phyloP scores from a whole-genome alignment of 2,888 invertebrate genomes.

The Neria commutata region DNA sequence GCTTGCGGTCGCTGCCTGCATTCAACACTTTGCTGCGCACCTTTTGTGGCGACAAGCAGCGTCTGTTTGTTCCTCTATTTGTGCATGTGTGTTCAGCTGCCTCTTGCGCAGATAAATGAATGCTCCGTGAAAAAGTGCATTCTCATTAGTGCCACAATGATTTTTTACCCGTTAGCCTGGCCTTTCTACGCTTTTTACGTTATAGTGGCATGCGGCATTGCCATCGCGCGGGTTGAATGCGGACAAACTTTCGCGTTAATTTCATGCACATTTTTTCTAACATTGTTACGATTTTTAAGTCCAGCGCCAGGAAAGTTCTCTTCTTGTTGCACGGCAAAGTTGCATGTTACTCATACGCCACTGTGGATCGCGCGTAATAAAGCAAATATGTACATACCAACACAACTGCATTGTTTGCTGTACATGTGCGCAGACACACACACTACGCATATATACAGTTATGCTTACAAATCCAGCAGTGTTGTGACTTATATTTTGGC shows the following conservation, averaged over 20 bases:
- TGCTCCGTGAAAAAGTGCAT: slow-evolving; percentile 17
- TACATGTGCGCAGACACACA: too few relatives aligned
- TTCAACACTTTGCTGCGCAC: neutral
- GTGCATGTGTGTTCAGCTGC: slow-evolving; percentile 1
- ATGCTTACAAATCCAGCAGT: too few relatives aligned
- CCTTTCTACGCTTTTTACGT: too few relatives aligned
- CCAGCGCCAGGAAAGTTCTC: neutral
- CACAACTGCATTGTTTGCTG: too few relatives aligned
- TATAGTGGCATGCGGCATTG: slow-evolving; percentile 2
- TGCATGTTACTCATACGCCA: neutral
- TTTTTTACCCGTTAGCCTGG: slow-evolving; percentile 5
- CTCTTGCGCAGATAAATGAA: slow-evolving; percentile 17
- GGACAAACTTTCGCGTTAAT: slow-evolving; percentile 14
- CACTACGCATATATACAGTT: too few relatives aligned
- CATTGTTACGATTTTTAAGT: slow-evolving; percentile 4
- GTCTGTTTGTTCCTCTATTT: too few relatives aligned
- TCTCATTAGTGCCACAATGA: slow-evolving; percentile 25
- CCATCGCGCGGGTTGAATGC: neutral
- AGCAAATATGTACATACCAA: too few relatives aligned
- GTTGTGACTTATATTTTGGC: too few relatives aligned
- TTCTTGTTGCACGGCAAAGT: neutral
- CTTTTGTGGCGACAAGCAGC: too few relatives aligned
- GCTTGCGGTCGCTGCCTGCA: slow-evolving; percentile 4
- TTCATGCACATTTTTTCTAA: slow-evolving; percentile 9
- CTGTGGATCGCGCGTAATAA: too few relatives aligned